Percentiles rank a stretch among this genome's conserved stretches.
Evolutionary conservation across 92 coral and sea anemone genomes (phyloP).

Genomic region (Desmophyllum pertusum): DNA sequence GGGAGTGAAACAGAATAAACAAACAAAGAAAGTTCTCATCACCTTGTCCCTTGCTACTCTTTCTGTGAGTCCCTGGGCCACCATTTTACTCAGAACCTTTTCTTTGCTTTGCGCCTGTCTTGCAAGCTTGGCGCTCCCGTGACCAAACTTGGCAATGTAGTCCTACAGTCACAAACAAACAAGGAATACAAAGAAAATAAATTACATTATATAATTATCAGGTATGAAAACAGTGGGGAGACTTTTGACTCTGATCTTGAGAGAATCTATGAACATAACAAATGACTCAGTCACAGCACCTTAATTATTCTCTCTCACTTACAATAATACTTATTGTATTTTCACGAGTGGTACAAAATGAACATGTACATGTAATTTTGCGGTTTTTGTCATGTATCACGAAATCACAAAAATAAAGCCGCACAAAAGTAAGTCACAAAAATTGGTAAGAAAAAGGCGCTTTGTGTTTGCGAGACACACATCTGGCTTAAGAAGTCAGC

Average conservation of each 20-base stretch:
- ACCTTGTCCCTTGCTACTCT: slow-evolving; percentile 90
- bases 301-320: too few species aligned
- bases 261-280: background rate
- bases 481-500: slow-evolving; percentile 63
- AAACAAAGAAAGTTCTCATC: background rate
- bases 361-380: too few species aligned
- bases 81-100: slow-evolving; percentile 94
- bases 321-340: too few species aligned
- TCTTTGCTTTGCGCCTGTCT: slow-evolving; percentile 99
- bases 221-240: background rate
- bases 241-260: background rate
- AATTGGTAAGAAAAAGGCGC: too few species aligned
- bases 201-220: background rate
- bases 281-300: too few species aligned
- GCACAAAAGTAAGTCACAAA: too few species aligned
- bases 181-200: background rate
- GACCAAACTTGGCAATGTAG: slow-evolving; percentile 99
- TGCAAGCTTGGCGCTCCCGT: slow-evolving; percentile 98
- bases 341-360: too few species aligned
- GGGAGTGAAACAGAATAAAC: background rate
- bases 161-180: slow-evolving; percentile 54
- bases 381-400: too few species aligned
- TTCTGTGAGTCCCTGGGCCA: slow-evolving; percentile 95
- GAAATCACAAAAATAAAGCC: too few species aligned
- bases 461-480: background rate